Evolutionary conservation across 92 coral and sea anemone species (phyloP).

Genomic region (Blastomussa wellsi): DNA sequence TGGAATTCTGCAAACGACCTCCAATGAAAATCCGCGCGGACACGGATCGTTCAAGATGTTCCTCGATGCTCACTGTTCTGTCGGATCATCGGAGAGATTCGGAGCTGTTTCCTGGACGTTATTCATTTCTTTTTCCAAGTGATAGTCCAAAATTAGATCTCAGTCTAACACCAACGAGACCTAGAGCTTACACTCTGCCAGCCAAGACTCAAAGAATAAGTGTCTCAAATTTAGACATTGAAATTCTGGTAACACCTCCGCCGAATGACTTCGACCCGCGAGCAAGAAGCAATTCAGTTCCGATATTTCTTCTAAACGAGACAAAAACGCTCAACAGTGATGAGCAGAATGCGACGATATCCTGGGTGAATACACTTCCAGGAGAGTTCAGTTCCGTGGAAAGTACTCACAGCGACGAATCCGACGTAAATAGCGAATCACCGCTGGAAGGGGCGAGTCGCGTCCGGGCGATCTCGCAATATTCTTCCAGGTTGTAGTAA

Average conservation of each 20-base stretch:
- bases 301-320: background rate
- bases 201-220: background rate
- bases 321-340: background rate
- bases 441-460: background rate
- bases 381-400: background rate
- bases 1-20: conserved; percentile 11
- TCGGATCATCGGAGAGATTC: conserved; percentile 54
- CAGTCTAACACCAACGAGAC: background rate
- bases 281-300: conserved; percentile 32
- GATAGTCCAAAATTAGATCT: background rate
- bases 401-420: conserved; percentile 3
- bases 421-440: conserved; percentile 8
- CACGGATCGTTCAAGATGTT: conserved; percentile 67
- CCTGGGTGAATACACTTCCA: background rate
- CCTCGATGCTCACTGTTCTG: conserved; percentile 74
- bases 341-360: background rate
- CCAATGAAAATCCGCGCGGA: conserved; percentile 41
- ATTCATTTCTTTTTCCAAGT: background rate
- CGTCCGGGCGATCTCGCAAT: conserved; percentile 11
- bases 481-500: conserved; percentile 11
- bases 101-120: conserved; percentile 23
- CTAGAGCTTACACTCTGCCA: conserved; percentile 28
- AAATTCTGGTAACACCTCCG: conserved; percentile 15
- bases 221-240: conserved; percentile 5
- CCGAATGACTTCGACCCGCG: background rate